Percentiles rank a stretch among this genome's conserved stretches.
Evolutionary conservation across 35 echinoderm and acorn worm species (phyloP).

Genomic region (Ophiothrix spiculata): DNA sequence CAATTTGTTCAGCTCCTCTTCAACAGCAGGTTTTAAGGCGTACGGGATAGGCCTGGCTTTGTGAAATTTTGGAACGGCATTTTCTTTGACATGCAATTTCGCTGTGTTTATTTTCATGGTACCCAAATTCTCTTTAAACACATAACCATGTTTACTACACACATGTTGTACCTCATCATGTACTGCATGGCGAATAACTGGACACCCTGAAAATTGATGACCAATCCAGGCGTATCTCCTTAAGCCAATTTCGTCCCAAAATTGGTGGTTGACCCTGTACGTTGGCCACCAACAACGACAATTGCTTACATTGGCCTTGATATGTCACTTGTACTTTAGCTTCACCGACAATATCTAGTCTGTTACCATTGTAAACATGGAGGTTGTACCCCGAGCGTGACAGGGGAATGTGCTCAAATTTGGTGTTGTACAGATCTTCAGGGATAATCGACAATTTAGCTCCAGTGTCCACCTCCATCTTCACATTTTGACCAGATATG

Average conservation of each 20-base stretch:
- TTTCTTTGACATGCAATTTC: conserved; percentile 27
- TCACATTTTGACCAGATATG: neutral
- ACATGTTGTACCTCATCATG: neutral
- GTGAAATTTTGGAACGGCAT: conserved; percentile 29
- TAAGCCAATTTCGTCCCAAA: neutral
- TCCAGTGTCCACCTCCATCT: conserved; percentile 50
- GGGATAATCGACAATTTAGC: conserved; percentile 34
- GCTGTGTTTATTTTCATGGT: conserved; percentile 34
- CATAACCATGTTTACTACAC: neutral
- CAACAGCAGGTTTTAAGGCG: conserved; percentile 41
- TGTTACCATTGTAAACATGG: neutral
- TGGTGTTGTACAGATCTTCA: conserved; percentile 20
- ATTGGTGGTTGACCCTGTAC: neutral
- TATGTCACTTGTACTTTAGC: neutral
- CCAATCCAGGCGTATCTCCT: conserved; percentile 20
- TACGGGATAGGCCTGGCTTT: conserved; percentile 54
- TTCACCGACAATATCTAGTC: neutral
- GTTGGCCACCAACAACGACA: neutral
- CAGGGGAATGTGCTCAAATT: neutral
- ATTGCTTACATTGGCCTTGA: neutral
- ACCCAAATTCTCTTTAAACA: neutral
- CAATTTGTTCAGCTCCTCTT: conserved; percentile 35
- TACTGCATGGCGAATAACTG: neutral
- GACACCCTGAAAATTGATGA: neutral
- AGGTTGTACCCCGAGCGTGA: neutral